Evolutionary conservation across 2,113 vertebrate genomes (phyloP).

Genomic region (Oncorhynchus keta): DNA sequence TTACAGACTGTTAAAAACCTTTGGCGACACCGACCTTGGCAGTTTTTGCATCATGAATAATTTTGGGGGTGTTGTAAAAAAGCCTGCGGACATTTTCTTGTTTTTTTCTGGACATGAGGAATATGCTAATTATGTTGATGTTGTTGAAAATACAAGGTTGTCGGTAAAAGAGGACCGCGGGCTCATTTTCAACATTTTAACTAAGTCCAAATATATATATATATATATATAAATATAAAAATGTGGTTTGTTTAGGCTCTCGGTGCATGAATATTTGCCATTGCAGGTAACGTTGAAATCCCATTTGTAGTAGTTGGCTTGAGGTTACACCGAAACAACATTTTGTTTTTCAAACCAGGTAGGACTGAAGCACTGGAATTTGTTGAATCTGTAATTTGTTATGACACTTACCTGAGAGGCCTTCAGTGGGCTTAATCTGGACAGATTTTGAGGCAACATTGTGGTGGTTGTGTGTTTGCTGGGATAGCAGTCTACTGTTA

Average conservation of each 20-base stretch:
- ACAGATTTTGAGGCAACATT: too few species aligned
- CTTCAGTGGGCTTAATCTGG: neutral
- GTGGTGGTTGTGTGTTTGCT: too few species aligned
- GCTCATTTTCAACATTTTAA: neutral
- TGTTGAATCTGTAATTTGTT: neutral
- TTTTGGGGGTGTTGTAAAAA: neutral
- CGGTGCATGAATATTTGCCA: neutral
- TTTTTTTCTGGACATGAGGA: slow-evolving; percentile 2
- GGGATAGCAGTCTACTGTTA: neutral
- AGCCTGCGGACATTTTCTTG: neutral
- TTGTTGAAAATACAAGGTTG: neutral
- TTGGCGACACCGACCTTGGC: neutral
- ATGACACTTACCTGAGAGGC: neutral
- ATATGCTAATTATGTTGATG: slow-evolving; percentile 6
- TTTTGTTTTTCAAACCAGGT: neutral
- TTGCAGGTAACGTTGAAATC: neutral
- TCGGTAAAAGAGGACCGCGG: neutral
- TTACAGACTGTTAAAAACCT: neutral
- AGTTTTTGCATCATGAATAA: neutral
- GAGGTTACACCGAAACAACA: neutral
- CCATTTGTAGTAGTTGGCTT: neutral
- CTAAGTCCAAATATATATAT: neutral
- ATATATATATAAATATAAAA: neutral
- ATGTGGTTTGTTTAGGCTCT: slow-evolving; percentile 1
- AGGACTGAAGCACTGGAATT: neutral